These are phyloP conservation scores for Congeria kusceri DNA, from an alignment of 2,888 invertebrate species.

Conservation along the genomic window DNA sequence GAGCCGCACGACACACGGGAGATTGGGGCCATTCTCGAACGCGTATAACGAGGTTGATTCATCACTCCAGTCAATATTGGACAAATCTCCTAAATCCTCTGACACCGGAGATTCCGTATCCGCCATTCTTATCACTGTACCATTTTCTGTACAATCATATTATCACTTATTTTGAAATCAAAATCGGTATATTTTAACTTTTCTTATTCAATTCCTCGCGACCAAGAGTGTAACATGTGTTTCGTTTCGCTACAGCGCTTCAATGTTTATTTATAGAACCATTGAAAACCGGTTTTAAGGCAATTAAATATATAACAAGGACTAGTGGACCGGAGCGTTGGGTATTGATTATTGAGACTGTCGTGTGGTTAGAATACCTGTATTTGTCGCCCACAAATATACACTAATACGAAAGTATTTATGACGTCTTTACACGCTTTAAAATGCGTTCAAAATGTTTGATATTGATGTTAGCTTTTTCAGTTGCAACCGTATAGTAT, in stretches of 20 bases:
- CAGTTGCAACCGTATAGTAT: no score
- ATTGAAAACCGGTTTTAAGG: conserved; percentile 22
- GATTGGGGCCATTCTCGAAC: conserved; percentile 42
- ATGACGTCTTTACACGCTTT: no score
- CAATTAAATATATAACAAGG: background rate
- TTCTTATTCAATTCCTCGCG: background rate
- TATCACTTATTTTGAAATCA: background rate
- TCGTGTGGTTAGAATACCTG: background rate
- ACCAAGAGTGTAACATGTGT: background rate
- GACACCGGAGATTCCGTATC: background rate
- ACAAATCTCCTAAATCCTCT: background rate
- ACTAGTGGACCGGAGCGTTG: no score
- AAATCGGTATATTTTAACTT: background rate
- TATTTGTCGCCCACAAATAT: no score
- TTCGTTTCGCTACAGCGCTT: background rate
- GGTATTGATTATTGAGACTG: background rate
- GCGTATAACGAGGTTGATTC: background rate
- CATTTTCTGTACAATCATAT: background rate
- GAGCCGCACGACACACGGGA: conserved; percentile 54
- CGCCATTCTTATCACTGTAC: background rate
- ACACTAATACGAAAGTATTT: no score
- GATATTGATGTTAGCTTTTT: no score
- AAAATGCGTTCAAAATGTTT: no score
- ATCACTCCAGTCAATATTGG: conserved; percentile 50
- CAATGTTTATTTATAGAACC: conserved; percentile 4